Percentiles rank a stretch among this genome's conserved stretches.
These are phyloP conservation scores for Sinotaia quadrata DNA, from an alignment of 2,888 invertebrate genomes.

Conservation along the genomic window DNA sequence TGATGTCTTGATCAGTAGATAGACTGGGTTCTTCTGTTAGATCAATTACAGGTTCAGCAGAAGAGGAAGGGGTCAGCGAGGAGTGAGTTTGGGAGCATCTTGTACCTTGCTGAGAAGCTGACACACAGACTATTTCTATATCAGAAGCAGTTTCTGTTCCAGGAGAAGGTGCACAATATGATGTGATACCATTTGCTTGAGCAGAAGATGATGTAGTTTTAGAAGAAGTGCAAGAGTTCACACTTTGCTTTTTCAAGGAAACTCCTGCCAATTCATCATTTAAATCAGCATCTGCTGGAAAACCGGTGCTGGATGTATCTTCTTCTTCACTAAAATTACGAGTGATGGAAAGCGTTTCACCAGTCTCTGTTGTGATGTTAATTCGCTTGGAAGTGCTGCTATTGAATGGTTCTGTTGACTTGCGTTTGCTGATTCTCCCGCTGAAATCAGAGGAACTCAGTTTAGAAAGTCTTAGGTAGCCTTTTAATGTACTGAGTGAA, in stretches of 20 bases:
- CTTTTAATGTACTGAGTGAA: no score
- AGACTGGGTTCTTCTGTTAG: neutral
- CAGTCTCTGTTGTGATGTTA: constrained; percentile 55
- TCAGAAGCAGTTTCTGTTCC: neutral
- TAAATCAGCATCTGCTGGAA: neutral
- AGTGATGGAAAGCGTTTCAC: constrained; percentile 46
- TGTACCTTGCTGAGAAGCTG: neutral
- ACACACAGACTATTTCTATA: neutral
- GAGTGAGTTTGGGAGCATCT: neutral
- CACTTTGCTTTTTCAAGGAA: no score
- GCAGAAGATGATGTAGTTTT: neutral
- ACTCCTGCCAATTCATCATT: no score
- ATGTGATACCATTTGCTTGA: neutral
- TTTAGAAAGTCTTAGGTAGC: no score
- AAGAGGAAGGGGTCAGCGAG: neutral
- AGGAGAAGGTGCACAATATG: neutral
- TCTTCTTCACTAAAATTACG: constrained; percentile 26
- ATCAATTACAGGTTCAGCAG: neutral
- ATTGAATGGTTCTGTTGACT: neutral
- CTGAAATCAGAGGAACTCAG: neutral
- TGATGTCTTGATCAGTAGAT: no score
- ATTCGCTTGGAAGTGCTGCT: constrained; percentile 33
- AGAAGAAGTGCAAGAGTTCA: neutral
- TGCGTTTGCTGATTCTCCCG: neutral
- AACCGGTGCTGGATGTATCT: neutral